Percentiles rank a stretch among this genome's conserved stretches.
Conservation (phyloP, 1,140 invertebrate genomes). For the Harlomillsia oculata region DNA sequence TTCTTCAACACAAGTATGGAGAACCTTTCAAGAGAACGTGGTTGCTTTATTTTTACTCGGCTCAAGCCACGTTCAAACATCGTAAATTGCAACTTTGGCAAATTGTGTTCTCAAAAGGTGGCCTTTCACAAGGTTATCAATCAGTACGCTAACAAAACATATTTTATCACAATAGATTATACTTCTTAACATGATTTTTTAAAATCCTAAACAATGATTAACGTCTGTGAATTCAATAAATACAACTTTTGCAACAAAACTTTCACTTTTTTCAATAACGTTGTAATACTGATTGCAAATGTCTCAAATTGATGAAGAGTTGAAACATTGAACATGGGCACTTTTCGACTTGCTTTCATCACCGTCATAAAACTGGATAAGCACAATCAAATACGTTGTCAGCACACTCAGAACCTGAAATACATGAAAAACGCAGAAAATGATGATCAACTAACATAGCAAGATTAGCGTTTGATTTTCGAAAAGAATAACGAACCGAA, state of each 20-base stretch:
- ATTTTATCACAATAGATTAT: too few relatives aligned
- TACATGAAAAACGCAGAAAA: not conserved
- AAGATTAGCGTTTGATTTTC: not conserved
- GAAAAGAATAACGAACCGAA: not conserved
- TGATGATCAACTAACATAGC: not conserved
- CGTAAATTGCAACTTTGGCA: constrained; percentile 1
- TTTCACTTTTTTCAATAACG: too few relatives aligned
- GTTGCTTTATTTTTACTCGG: not conserved
- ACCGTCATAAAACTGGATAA: not conserved
- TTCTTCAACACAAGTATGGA: not conserved
- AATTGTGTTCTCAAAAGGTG: not conserved
- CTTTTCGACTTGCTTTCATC: too few relatives aligned
- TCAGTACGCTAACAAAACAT: constrained; percentile 2
- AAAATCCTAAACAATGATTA: too few relatives aligned
- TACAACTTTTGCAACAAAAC: too few relatives aligned
- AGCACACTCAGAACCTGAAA: not conserved
- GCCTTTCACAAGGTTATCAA: not conserved
- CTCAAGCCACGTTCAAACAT: not conserved
- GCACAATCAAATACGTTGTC: not conserved
- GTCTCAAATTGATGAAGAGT: too few relatives aligned
- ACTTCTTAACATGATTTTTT: too few relatives aligned
- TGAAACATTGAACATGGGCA: too few relatives aligned
- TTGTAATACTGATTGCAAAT: too few relatives aligned
- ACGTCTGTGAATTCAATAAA: too few relatives aligned
- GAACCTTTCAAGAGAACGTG: constrained; percentile 10